A percentile compares a stretch with the other conserved stretches of the same genome.
Evolutionary conservation across 2,888 invertebrate genomes (phyloP).

Genomic region (Leptinotarsa tumamoca): DNA sequence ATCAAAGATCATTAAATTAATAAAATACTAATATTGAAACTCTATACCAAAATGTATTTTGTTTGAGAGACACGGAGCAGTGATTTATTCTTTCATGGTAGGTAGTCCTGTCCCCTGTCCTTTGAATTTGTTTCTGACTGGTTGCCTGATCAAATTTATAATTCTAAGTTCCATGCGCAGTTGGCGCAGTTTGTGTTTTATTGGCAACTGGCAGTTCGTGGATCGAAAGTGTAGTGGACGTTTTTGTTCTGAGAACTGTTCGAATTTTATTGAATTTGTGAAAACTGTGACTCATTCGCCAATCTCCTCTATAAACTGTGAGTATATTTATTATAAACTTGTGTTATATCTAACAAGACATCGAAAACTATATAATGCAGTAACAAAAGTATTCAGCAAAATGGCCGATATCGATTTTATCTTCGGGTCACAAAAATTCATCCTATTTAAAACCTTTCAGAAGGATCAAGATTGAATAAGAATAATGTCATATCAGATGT

Average conservation of each 20-base stretch:
- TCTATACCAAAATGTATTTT: too few relatives aligned
- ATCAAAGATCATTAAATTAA: too few relatives aligned
- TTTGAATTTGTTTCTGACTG: background rate
- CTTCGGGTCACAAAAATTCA: conserved; percentile 46
- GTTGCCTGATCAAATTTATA: background rate
- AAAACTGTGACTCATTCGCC: conserved; percentile 43
- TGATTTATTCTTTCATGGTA: background rate
- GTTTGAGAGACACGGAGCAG: too few relatives aligned
- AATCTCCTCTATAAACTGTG: conserved; percentile 42
- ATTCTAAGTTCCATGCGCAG: conserved; percentile 42
- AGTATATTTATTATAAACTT: conserved; percentile 39
- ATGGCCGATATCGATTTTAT: conserved; percentile 65
- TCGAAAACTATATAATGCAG: conserved; percentile 13
- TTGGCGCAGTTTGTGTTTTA: conserved; percentile 44
- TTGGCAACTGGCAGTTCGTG: conserved; percentile 42
- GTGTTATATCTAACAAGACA: conserved; percentile 11
- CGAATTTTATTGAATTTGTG: conserved; percentile 45
- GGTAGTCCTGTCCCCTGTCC: background rate
- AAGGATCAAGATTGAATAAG: conserved; percentile 29
- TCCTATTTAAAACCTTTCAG: conserved; percentile 29
- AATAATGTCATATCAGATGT: background rate
- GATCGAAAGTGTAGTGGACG: conserved; percentile 45
- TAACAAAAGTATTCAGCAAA: conserved; percentile 53
- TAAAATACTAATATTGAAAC: too few relatives aligned
- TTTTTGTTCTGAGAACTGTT: conserved; percentile 29